Base-by-base conservation (phyloP, 2,888 invertebrate species). In the Aleiodes testaceus region DNA sequence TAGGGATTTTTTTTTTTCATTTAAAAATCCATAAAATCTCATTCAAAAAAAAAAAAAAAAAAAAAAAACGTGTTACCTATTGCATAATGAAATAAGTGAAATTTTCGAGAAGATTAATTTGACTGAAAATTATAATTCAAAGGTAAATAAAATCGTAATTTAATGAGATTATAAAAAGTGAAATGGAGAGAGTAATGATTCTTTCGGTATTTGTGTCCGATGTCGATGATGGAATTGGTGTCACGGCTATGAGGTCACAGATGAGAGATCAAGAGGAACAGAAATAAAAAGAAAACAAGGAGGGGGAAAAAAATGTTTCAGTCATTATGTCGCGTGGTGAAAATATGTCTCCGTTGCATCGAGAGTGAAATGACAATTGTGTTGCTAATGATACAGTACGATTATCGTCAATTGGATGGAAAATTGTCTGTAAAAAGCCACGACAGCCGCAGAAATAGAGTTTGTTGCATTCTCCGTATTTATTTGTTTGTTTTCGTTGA, bases 281-380 rank as follows among this genome's bases (percentile, higher is more conserved):
- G 7, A n/a, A 9, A 9, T 50, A 18, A 16, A 50, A n/a, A n/a
- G 2, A 53, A 53, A 36, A 36, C 6, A 36, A 9, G 36, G 9
- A 36, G 11, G 26, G 26, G 11, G 9, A 36, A 36, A 36, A 36
- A 36, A 36, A 36, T 1, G 9, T 9, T 36, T 9, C 36, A 36
- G 36, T 36, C 9, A 36, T 26, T 11, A 26, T 22, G 7, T 26
- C 26, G 6, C 11, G 50, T 11, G 4, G 16, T 11, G 1, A 16
- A 16, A 20, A 50, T 16, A 50, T 50, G 2, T 50, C 16, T 50
- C 53, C 12, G 53, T 53, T 26, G 53, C 26, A 53, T 53, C 53
- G 30, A 55, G 30, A 55, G 55, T 55, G 55, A 55, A 55, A 55
- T 36, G 55, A 55, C 55, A 55, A 55, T 55, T 55, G 55, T 55